A percentile compares a stretch with the other conserved stretches of the same genome.
Conservation (phyloP, 2,113 vertebrate genomes). For the Rana temporaria region DNA sequence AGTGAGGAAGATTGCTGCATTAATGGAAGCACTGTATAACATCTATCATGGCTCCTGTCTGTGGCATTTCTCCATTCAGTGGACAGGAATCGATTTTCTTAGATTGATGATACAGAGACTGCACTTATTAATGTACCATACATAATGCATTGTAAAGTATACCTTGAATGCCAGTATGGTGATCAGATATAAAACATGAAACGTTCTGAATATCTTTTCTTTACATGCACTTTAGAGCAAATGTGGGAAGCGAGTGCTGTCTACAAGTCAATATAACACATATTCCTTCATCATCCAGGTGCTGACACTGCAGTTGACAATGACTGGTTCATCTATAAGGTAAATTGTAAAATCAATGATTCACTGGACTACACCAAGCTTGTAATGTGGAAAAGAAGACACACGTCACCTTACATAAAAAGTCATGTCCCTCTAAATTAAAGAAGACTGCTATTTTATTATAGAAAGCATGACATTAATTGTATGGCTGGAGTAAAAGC, state of each 20-base stretch:
- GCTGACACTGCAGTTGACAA: constrained; percentile 5
- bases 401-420: background rate
- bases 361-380: background rate
- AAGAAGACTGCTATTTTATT: background rate
- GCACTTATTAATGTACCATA: background rate
- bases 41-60: background rate
- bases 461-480: no score
- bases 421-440: background rate
- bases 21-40: background rate
- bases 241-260: background rate
- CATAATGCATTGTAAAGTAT: background rate
- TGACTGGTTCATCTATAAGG: background rate
- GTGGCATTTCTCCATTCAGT: background rate
- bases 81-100: background rate
- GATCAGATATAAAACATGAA: background rate
- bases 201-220: background rate
- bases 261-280: constrained; percentile 1
- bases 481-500: no score
- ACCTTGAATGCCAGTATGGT: background rate
- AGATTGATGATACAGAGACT: background rate
- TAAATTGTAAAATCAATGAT: constrained; percentile 10
- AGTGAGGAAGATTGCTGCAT: background rate
- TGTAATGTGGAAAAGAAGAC: background rate
- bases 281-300: constrained; percentile 1
- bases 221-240: background rate